phyloP scores from a whole-genome alignment of 1,140 invertebrate genomes.

The Galendromus occidentalis region DNA sequence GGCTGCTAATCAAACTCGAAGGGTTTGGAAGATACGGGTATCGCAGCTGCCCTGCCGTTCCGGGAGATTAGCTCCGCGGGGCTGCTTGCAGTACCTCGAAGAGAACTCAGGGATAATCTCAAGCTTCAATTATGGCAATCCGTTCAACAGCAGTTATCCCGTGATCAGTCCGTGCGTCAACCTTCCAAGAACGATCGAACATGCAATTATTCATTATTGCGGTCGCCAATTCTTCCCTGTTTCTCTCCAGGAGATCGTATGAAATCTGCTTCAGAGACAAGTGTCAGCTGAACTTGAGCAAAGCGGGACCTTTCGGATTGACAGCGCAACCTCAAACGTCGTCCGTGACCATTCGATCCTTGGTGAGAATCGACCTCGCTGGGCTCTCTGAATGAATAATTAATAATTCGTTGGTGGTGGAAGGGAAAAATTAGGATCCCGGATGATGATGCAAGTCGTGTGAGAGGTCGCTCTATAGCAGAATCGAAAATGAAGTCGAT shows the following conservation, averaged over 20 bases:
- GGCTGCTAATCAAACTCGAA: background rate
- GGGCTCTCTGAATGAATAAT: too few relatives aligned
- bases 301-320: background rate
- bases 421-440: too few relatives aligned
- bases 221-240: background rate
- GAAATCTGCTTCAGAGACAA: background rate
- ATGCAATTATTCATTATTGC: too few relatives aligned
- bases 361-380: background rate
- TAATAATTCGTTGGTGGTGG: too few relatives aligned
- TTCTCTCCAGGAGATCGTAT: background rate
- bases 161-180: background rate
- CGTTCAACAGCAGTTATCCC: background rate
- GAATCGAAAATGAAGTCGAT: too few relatives aligned
- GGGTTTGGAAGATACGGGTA: background rate
- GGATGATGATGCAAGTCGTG: too few relatives aligned
- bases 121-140: background rate
- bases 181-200: too few relatives aligned
- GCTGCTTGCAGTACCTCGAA: conserved; percentile 4
- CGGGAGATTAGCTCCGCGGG: background rate
- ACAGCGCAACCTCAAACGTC: background rate
- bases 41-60: background rate
- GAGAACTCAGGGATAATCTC: background rate
- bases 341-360: background rate
- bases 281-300: background rate
- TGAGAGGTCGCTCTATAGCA: too few relatives aligned